Conservation (phyloP, 2,113 vertebrate species). For the Nothocercus nigrocapillus region DNA sequence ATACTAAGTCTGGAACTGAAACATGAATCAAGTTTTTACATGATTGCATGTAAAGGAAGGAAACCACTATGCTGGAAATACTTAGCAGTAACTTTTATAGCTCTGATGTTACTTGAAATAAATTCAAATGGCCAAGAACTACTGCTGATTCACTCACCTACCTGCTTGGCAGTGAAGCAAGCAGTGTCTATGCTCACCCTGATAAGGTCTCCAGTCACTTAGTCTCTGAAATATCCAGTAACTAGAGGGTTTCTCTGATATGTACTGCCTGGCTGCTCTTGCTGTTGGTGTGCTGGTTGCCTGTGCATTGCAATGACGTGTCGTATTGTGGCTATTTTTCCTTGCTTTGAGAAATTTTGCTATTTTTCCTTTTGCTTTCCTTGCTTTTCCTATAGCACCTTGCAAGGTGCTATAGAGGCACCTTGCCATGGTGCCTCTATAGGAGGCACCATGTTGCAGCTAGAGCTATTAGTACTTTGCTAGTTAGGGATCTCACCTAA, state of each 20-base stretch:
- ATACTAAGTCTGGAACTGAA: not conserved
- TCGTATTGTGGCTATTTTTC: not conserved
- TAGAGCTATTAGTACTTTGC: not conserved
- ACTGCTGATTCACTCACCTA: not conserved
- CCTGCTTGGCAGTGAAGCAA: not conserved
- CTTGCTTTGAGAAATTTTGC: too few relatives aligned
- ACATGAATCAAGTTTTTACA: not conserved
- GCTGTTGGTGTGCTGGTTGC: accelerated
- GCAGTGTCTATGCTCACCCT: not conserved
- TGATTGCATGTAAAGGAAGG: not conserved
- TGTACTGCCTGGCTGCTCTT: not conserved
- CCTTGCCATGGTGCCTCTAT: too few relatives aligned
- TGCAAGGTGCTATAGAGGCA: too few relatives aligned
- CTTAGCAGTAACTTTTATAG: not conserved
- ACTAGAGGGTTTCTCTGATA: not conserved
- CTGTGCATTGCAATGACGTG: accelerated
- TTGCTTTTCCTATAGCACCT: too few relatives aligned
- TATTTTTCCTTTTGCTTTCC: too few relatives aligned
- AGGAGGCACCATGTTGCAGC: not conserved
- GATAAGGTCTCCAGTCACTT: not conserved
- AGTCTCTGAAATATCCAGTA: not conserved
- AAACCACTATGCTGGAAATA: not conserved
- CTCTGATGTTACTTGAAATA: not conserved
- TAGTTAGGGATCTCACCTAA: not conserved
- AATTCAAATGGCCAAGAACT: not conserved